phyloP scores from a whole-genome alignment of 2,888 invertebrate species.

The Nymphalis polychloros region DNA sequence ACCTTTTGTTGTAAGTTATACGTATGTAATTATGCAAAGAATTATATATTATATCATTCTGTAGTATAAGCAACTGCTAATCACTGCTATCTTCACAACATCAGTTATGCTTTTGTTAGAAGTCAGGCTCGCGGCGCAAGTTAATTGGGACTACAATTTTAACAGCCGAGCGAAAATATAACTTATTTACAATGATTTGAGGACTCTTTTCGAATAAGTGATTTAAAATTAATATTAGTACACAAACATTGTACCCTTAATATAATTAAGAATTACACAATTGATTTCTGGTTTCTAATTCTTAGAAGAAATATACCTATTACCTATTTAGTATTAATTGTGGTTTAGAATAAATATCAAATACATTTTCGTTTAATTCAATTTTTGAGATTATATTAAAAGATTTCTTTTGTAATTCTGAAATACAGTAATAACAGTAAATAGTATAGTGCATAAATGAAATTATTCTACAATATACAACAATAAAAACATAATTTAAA shows the following conservation, averaged over 20 bases:
- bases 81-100: constrained; percentile 27
- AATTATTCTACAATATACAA: too few relatives aligned
- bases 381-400: too few relatives aligned
- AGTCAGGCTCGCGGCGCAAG: constrained; percentile 19
- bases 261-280: neutral
- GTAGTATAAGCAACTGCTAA: constrained; percentile 27
- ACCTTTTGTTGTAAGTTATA: too few relatives aligned
- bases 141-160: constrained; percentile 20
- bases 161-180: constrained; percentile 1
- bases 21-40: neutral
- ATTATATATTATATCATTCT: constrained; percentile 10
- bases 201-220: neutral
- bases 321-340: neutral
- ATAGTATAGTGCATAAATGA: neutral
- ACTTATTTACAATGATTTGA: neutral
- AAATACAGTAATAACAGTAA: too few relatives aligned
- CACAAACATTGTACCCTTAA: constrained; percentile 1
- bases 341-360: neutral
- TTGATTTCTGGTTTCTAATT: neutral
- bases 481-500: too few relatives aligned
- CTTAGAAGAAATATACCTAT: neutral
- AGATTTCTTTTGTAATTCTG: too few relatives aligned
- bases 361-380: too few relatives aligned
- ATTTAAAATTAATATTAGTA: neutral
- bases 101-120: constrained; percentile 29